Percentiles rank a stretch among this genome's conserved stretches.
These are phyloP conservation scores for Electrona antarctica DNA, from an alignment of 2,113 vertebrate genomes.

Conservation along the genomic window DNA sequence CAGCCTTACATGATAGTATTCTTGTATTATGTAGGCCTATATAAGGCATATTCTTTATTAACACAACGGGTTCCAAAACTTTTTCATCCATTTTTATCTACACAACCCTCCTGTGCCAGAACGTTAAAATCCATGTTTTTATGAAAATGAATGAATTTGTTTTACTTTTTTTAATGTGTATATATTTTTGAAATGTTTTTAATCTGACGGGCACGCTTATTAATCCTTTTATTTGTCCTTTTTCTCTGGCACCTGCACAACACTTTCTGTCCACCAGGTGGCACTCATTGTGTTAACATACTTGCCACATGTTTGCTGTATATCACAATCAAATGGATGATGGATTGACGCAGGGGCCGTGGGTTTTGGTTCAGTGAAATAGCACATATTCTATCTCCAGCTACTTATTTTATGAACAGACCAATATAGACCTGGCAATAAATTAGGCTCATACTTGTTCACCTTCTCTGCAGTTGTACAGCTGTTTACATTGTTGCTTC, in stretches of 20 bases:
- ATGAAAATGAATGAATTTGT: too few relatives aligned
- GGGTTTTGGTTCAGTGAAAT: not conserved
- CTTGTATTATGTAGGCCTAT: conserved; percentile 5
- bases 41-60: not conserved
- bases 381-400: not conserved
- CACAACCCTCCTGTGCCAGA: too few relatives aligned
- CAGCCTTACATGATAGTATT: conserved; percentile 14
- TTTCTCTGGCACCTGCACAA: too few relatives aligned
- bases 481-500: not conserved
- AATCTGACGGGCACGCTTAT: not conserved
- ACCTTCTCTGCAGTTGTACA: not conserved
- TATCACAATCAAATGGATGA: not conserved
- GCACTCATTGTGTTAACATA: not conserved
- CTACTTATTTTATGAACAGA: not conserved
- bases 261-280: too few relatives aligned
- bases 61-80: too few relatives aligned
- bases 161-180: too few relatives aligned
- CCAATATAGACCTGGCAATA: not conserved
- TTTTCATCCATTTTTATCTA: too few relatives aligned
- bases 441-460: not conserved
- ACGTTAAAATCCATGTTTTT: too few relatives aligned
- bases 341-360: not conserved
- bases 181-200: too few relatives aligned
- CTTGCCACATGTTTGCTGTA: not conserved
- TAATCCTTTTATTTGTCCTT: not conserved